Conservation (phyloP, 2,113 vertebrate genomes). For the Hyperopisus bebe region DNA sequence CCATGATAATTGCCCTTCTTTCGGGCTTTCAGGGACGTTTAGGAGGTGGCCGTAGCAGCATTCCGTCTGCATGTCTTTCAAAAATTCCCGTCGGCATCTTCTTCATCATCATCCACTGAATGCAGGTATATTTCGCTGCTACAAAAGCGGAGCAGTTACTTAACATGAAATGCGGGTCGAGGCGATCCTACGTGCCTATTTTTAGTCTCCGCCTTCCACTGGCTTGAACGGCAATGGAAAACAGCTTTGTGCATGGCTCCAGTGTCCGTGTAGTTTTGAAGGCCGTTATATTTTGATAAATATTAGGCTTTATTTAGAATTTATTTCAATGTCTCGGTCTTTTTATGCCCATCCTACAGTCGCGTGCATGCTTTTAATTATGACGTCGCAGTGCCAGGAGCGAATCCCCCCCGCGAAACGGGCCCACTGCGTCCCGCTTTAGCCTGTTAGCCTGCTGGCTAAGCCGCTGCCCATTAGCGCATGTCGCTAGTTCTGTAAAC, state of each 20-base stretch:
- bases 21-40: slow-evolving; percentile 50
- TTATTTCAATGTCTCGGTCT: neutral
- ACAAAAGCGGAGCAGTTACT: neutral
- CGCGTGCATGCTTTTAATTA: neutral
- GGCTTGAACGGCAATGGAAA: neutral
- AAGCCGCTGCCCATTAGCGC: neutral
- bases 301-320: neutral
- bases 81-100: slow-evolving; percentile 32
- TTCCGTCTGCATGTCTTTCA: slow-evolving; percentile 54
- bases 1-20: slow-evolving; percentile 60
- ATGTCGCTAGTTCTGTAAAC: neutral
- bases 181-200: neutral
- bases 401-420: neutral
- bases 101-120: slow-evolving; percentile 48
- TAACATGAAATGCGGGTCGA: neutral
- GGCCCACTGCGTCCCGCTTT: neutral
- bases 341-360: neutral
- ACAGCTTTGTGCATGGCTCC: neutral
- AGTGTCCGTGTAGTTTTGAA: neutral
- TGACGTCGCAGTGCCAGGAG: neutral
- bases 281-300: neutral
- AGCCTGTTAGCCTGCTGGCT: neutral
- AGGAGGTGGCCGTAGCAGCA: slow-evolving; percentile 43
- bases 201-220: neutral
- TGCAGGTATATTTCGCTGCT: slow-evolving; percentile 58